Percentiles rank a stretch among this genome's conserved stretches.
Evolutionary conservation across 1,140 invertebrate genomes (phyloP).

Genomic region (Bombus fervidus): DNA sequence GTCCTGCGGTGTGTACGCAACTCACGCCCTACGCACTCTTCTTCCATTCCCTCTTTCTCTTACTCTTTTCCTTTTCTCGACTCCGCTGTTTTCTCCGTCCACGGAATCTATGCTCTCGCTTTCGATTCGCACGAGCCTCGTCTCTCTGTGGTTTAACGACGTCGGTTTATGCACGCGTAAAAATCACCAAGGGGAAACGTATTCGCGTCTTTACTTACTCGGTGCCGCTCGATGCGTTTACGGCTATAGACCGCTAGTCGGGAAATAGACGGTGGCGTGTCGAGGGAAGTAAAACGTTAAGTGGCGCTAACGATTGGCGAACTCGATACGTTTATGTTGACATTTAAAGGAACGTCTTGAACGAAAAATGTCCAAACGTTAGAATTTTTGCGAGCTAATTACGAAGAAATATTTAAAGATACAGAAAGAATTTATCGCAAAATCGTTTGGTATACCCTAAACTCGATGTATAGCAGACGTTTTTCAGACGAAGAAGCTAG

Average conservation of each 20-base stretch:
- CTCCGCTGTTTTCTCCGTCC: neutral
- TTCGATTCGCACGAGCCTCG: constrained; percentile 1
- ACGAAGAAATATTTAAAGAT: neutral
- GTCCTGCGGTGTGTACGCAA: constrained; percentile 66
- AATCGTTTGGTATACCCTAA: too few relatives aligned
- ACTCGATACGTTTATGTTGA: neutral
- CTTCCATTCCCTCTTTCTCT: neutral
- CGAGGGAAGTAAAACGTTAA: constrained; percentile 24
- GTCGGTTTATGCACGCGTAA: constrained; percentile 51
- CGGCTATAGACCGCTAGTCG: neutral
- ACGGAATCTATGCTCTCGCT: neutral
- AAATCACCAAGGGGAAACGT: constrained; percentile 40
- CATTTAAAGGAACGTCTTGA: neutral
- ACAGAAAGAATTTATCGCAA: too few relatives aligned
- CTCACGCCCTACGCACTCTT: constrained; percentile 56
- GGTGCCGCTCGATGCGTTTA: constrained; percentile 15
- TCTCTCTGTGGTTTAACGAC: constrained; percentile 28
- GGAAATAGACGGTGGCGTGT: neutral
- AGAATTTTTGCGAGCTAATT: neutral
- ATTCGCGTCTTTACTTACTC: constrained; percentile 31
- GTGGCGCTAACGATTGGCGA: constrained; percentile 26
- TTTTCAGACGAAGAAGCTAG: neutral
- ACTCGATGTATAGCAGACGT: too few relatives aligned
- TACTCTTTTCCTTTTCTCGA: neutral
- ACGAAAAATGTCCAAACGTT: neutral